Conservation (phyloP, 2,888 invertebrate genomes). For the Lasius fuliginosus region DNA sequence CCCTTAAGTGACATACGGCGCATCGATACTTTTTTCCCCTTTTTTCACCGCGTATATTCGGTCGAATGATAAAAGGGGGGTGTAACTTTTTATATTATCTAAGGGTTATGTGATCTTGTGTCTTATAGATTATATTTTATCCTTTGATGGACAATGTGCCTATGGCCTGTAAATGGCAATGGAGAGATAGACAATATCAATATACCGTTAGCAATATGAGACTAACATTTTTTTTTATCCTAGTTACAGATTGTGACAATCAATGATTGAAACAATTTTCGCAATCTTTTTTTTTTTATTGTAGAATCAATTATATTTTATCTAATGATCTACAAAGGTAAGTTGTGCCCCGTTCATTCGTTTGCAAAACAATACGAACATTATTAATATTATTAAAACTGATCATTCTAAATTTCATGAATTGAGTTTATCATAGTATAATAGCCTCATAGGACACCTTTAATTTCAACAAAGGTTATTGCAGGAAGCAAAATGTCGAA, state of each 20-base stretch:
- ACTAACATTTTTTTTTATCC: conserved; percentile 7
- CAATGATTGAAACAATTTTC: neutral
- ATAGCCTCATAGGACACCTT: neutral
- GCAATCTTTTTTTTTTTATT: neutral
- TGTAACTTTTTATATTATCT: conserved; percentile 28
- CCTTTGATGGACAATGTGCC: conserved; percentile 1
- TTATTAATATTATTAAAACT: neutral
- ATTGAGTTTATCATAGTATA: neutral
- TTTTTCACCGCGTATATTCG: conserved; percentile 6
- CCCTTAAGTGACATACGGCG: neutral
- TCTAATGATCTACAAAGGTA: neutral
- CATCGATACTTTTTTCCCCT: conserved; percentile 8
- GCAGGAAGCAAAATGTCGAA: conserved; percentile 1
- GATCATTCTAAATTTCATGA: neutral
- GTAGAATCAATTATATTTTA: neutral
- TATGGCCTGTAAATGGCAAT: conserved; percentile 9
- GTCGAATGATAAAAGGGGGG: conserved; percentile 3
- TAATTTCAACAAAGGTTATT: conserved; percentile 18
- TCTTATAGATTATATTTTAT: neutral
- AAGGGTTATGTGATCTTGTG: neutral
- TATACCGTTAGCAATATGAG: conserved; percentile 22
- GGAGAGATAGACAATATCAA: conserved; percentile 27
- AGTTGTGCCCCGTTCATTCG: neutral
- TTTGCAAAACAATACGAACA: neutral
- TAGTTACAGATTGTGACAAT: neutral